Evolutionary conservation across 2,113 vertebrate genomes (phyloP).

Genomic region (Nothoprocta perdicaria): DNA sequence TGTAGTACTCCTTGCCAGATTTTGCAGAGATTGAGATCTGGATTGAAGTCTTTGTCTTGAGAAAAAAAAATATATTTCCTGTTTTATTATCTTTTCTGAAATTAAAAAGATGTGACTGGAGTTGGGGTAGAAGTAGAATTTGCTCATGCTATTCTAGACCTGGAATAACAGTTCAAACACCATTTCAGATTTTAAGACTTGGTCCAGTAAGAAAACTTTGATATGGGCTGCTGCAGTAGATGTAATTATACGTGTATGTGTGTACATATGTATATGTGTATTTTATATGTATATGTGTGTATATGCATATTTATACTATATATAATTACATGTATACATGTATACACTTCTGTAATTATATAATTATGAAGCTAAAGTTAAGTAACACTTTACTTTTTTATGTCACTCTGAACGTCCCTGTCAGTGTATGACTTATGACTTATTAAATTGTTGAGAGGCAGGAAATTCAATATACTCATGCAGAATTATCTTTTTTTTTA

Average conservation of each 20-base stretch:
- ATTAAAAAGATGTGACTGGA: not conserved
- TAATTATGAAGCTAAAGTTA: not conserved
- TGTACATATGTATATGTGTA: too few relatives aligned
- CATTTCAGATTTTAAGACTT: not conserved
- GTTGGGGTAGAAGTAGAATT: not conserved
- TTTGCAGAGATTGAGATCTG: slow-evolving; percentile 22
- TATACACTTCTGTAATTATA: not conserved
- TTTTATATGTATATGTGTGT: too few relatives aligned
- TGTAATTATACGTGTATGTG: not conserved
- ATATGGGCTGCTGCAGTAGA: not conserved
- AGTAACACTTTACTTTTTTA: not conserved
- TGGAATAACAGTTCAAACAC: not conserved
- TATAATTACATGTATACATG: not conserved
- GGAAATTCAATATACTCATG: not conserved
- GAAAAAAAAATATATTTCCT: slow-evolving; percentile 19
- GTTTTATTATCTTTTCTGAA: slow-evolving; percentile 52
- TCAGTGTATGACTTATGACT: not conserved
- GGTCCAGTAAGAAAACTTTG: not conserved
- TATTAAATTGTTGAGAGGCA: slow-evolving; percentile 11
- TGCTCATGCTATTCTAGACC: not conserved
- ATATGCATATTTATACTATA: too few relatives aligned
- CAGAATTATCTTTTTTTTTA: not conserved
- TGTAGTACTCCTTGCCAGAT: slow-evolving; percentile 20
- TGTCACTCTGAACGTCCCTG: not conserved
- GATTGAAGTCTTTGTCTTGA: not conserved